Conservation (phyloP, 2,113 vertebrate species). For the Arvicanthis niloticus region DNA sequence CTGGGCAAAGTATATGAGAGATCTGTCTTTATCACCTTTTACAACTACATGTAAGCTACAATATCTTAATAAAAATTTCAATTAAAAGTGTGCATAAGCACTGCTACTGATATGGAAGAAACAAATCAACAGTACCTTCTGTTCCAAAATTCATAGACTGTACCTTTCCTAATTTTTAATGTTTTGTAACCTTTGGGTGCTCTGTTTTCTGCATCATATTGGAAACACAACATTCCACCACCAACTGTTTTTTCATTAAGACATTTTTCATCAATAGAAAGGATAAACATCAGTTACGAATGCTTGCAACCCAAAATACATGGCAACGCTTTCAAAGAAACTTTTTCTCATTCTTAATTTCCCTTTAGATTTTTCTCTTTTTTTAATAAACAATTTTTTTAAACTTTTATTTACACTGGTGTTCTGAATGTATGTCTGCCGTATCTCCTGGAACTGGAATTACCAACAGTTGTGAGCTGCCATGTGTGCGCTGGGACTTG, state of each 20-base stretch:
- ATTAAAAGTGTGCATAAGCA: constrained; percentile 23
- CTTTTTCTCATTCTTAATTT: not conserved
- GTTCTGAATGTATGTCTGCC: too few species aligned
- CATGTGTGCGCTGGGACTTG: too few species aligned
- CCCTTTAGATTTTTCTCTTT: not conserved
- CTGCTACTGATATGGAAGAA: constrained; percentile 44
- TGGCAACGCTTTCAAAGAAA: constrained; percentile 14
- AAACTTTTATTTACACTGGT: too few species aligned
- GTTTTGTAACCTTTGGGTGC: constrained; percentile 47
- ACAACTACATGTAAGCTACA: not conserved
- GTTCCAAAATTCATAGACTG: constrained; percentile 50
- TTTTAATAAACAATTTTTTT: too few species aligned
- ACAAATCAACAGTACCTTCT: constrained; percentile 62
- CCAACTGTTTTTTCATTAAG: constrained; percentile 59
- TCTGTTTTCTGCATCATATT: constrained; percentile 60
- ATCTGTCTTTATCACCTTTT: too few species aligned
- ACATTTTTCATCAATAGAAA: constrained; percentile 50
- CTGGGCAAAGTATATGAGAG: too few species aligned
- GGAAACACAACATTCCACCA: constrained; percentile 53
- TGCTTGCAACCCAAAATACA: constrained; percentile 11
- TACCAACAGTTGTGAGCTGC: too few species aligned
- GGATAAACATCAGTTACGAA: constrained; percentile 48
- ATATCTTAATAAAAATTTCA: constrained; percentile 58
- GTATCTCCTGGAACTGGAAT: too few species aligned
- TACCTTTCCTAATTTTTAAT: constrained; percentile 59